Base-by-base conservation (phyloP, 2,113 vertebrate species). In the Cranoglanis bouderius region DNA sequence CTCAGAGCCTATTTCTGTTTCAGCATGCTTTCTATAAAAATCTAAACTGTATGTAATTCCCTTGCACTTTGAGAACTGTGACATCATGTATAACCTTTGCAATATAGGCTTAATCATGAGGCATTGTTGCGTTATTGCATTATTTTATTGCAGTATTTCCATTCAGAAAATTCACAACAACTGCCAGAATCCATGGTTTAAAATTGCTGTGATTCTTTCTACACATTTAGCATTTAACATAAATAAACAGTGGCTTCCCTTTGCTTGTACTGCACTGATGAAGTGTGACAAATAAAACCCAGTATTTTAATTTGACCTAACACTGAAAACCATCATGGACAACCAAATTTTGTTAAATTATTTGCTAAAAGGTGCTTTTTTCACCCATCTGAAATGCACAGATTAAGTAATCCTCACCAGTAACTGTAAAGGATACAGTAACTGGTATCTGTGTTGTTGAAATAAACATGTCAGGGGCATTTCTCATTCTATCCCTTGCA, bases 211-310 rank as follows among this genome's bases (percentile, higher is more conserved):
- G 29, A 35, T 10, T 55, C 6, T 81, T 51, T 80, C 77, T 80
- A n/a, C 26, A 26, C 53, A 53, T 81, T 7, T 8, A 19, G n/a
- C 51, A 80, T 53, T 29, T 59, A 51, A 84, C 21, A 85, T 13
- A 87, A 78, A 80, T 32, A 70, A 67, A 13, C 6, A 51, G 4
- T 13, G 1, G 13, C 70, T 80, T 29, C 53, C 8, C 63, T 67
- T 65, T 67, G 35, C 21, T 26, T 72, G 46, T 88, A 61, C 53
- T 87, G 81, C 49, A 75, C 24, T 87, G 85, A 40, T 63, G 16
- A 77, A 87, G 29, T 57, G 21, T 55, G 53, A n/a, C 55, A 7
- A 14, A 65, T 67, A 59, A n/a, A n/a, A n/a, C n/a, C n/a, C n/a
- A n/a, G n/a, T n/a, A n/a, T n/a, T n/a, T n/a, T n/a, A n/a, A n/a